Conservation (phyloP, 1,140 invertebrate species). For the Formica selysi region DNA sequence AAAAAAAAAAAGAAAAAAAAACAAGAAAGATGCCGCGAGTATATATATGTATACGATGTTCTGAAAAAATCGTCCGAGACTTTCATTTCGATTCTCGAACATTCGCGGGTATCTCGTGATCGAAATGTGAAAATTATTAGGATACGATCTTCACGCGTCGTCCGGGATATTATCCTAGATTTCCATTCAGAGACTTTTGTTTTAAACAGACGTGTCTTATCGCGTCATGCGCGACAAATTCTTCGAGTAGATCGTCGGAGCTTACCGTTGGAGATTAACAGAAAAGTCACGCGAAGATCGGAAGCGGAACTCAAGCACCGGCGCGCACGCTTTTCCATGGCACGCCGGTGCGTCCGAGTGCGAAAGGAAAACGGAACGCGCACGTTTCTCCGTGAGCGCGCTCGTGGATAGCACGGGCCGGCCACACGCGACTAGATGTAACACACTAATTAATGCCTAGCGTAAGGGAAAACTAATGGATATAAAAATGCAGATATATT, state of each 20-base stretch:
- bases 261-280: neutral
- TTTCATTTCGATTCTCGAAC: constrained; percentile 20
- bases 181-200: too few species aligned
- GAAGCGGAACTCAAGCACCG: constrained; percentile 21
- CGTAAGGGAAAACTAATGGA: constrained; percentile 77
- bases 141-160: neutral
- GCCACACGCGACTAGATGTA: constrained; percentile 85
- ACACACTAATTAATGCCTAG: constrained; percentile 85
- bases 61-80: constrained; percentile 3
- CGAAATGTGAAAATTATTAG: neutral
- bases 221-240: too few species aligned
- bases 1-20: neutral
- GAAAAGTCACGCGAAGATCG: neutral
- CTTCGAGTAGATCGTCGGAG: too few species aligned
- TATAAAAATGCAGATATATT: constrained; percentile 80
- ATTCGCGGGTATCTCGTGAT: neutral
- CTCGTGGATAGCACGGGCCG: constrained; percentile 84
- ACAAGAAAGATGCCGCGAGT: neutral
- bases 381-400: constrained; percentile 59
- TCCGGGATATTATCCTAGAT: neutral
- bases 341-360: constrained; percentile 53
- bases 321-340: constrained; percentile 57
- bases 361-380: constrained; percentile 46
- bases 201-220: too few species aligned
- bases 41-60: constrained; percentile 38